These are phyloP conservation scores for Selene dorsalis DNA, from an alignment of 2,797 vertebrate species.

Conservation along the genomic window DNA sequence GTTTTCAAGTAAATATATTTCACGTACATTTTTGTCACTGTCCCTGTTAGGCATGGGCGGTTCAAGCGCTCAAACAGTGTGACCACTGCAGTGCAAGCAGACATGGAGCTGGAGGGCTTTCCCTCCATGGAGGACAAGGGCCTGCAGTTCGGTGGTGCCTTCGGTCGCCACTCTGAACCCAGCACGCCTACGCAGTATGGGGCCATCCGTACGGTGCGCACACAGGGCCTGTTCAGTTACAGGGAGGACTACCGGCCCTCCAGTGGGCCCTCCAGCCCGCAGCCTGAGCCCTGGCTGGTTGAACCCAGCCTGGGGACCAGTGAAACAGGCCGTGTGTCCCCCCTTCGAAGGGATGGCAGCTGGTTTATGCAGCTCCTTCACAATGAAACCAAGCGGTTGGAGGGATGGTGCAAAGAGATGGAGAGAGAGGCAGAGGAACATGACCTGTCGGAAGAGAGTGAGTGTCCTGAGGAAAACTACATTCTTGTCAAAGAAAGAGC, in stretches of 20 bases:
- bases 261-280: slow-evolving; percentile 89
- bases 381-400: slow-evolving; percentile 95
- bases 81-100: slow-evolving; percentile 96
- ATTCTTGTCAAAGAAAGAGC: slow-evolving; percentile 45
- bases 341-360: slow-evolving; percentile 92
- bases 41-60: slow-evolving; percentile 89
- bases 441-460: slow-evolving; percentile 97
- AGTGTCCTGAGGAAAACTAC: slow-evolving; percentile 74
- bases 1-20: neutral
- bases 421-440: slow-evolving; percentile 98
- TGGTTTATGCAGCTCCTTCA: slow-evolving; percentile 99
- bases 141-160: slow-evolving; percentile 95
- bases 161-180: slow-evolving; percentile 97
- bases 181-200: slow-evolving; percentile 98
- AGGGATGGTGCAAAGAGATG: slow-evolving; percentile 99
- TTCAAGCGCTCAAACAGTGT: slow-evolving; percentile 99
- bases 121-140: slow-evolving; percentile 97
- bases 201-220: slow-evolving; percentile 95
- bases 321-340: slow-evolving; percentile 90
- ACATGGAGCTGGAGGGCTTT: slow-evolving; percentile 96
- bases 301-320: slow-evolving; percentile 85
- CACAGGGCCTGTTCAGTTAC: slow-evolving; percentile 98
- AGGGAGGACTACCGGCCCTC: slow-evolving; percentile 96
- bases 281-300: slow-evolving; percentile 89
- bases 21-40: neutral